A percentile compares a stretch with the other conserved stretches of the same genome.
These are phyloP conservation scores for Scaptomyza cyrtandrae DNA, from an alignment of 2,888 invertebrate genomes.

Conservation along the genomic window DNA sequence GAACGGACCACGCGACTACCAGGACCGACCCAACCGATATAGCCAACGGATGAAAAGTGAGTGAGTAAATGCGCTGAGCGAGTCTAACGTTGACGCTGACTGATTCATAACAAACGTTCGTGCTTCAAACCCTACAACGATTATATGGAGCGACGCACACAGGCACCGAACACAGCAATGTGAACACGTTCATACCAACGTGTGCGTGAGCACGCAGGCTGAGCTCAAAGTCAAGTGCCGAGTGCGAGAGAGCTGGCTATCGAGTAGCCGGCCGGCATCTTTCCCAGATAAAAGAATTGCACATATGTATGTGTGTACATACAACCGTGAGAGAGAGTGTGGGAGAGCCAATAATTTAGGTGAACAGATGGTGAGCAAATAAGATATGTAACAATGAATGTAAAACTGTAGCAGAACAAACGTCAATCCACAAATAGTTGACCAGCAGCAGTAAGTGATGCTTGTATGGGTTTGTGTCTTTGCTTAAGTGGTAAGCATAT, in stretches of 20 bases:
- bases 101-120: constrained; percentile 67
- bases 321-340: constrained; percentile 16
- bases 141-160: constrained; percentile 46
- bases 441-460: constrained; percentile 15
- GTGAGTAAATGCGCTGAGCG: constrained; percentile 51
- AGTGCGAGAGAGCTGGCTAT: constrained; percentile 54
- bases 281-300: constrained; percentile 26
- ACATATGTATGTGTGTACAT: constrained; percentile 2
- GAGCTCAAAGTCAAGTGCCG: constrained; percentile 63
- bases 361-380: constrained; percentile 35
- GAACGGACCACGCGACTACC: constrained; percentile 31
- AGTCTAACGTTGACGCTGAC: constrained; percentile 45
- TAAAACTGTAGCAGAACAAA: constrained; percentile 34
- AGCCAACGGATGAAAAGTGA: constrained; percentile 65
- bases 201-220: constrained; percentile 32
- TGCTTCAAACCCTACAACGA: constrained; percentile 40
- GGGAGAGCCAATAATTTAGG: constrained; percentile 31
- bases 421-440: neutral
- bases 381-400: constrained; percentile 15
- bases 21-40: constrained; percentile 60
- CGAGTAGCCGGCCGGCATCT: constrained; percentile 56
- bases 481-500: neutral
- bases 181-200: constrained; percentile 24
- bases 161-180: constrained; percentile 23
- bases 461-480: constrained; percentile 44